These are phyloP conservation scores for Pteronura brasiliensis DNA, from an alignment of 2,113 vertebrate species.

Conservation along the genomic window DNA sequence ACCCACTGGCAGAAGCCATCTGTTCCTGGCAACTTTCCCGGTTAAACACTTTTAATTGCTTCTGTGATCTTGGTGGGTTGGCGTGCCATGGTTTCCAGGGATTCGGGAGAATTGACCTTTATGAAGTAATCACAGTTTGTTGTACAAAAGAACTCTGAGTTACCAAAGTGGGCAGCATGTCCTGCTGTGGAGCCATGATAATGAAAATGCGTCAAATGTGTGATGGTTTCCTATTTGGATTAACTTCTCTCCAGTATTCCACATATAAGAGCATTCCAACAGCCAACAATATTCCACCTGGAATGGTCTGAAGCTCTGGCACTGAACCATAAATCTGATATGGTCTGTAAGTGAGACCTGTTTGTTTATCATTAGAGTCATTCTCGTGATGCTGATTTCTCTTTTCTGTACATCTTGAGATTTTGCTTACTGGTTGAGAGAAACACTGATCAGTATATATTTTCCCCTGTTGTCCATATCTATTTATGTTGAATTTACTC, in stretches of 20 bases:
- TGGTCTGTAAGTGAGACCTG: neutral
- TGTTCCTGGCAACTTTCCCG: constrained; percentile 72
- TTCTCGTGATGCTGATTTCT: neutral
- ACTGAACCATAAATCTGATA: neutral
- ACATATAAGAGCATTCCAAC: neutral
- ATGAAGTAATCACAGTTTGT: constrained; percentile 71
- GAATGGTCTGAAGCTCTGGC: neutral
- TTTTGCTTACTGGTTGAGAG: neutral
- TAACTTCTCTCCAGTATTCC: neutral
- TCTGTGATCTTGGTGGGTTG: constrained; percentile 74
- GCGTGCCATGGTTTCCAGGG: constrained; percentile 67
- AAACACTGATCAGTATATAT: neutral
- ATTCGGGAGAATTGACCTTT: constrained; percentile 75
- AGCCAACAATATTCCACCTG: neutral
- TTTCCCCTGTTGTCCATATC: neutral
- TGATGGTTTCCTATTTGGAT: neutral
- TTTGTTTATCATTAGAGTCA: neutral
- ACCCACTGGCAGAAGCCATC: constrained; percentile 71
- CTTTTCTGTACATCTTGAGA: neutral
- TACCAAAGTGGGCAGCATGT: constrained; percentile 55
- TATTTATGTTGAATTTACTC: neutral
- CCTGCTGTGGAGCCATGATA: constrained; percentile 31
- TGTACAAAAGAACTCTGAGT: constrained; percentile 65
- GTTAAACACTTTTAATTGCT: constrained; percentile 77
- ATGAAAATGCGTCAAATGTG: constrained; percentile 17